Evolutionary conservation across 2,888 invertebrate genomes (phyloP), one percentile per base, ranked within the genome.

Genomic region (Himalopsyche japonica): DNA sequence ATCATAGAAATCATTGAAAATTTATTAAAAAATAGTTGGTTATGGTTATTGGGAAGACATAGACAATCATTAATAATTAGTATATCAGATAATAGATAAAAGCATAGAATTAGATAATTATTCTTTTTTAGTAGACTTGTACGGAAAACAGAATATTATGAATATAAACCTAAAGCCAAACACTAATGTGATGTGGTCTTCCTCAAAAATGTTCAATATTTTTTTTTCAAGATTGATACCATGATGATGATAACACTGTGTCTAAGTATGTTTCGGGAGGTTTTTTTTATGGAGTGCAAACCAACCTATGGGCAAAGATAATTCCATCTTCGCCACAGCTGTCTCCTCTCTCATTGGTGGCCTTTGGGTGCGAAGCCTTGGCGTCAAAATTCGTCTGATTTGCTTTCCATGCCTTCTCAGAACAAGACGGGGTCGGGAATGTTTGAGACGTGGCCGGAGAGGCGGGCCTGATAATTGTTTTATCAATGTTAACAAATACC

Each of bases 361-460:
- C n/a, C 76, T 82, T 49, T n/a, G 78, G n/a, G 34, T 57, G 48
- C 24, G 18, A 12, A 20, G 64, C 47, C 30, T 34, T 57, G 37
- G 32, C n/a, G 76, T 47, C 83, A n/a, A 32, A 64, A 49, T 27
- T 37, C n/a, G 30, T 30, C 81, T 49, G 37, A 49, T 37, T 48
- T 15, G 76, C 76, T 47, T 83, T 49, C 81, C 83, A 85, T 4
- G 79, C 76, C 82, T 83, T 87, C 78, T 86, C 86, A 18, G 84
- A 86, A 77, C 82, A 82, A 37, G 82, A 82, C 3, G 86, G 87
- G 84, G 88, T 89, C 15, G 84, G 84, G 82, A 90, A 88, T 85
- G 89, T 90, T 88, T 91, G 91, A 87, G 91, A 90, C 86, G 91
- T 90, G 88, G 91, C 89, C 89, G 92, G 92, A 87, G 92, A 92